These are phyloP conservation scores for Mylabris phalerata DNA, from an alignment of 1,140 invertebrate species.

Conservation along the genomic window DNA sequence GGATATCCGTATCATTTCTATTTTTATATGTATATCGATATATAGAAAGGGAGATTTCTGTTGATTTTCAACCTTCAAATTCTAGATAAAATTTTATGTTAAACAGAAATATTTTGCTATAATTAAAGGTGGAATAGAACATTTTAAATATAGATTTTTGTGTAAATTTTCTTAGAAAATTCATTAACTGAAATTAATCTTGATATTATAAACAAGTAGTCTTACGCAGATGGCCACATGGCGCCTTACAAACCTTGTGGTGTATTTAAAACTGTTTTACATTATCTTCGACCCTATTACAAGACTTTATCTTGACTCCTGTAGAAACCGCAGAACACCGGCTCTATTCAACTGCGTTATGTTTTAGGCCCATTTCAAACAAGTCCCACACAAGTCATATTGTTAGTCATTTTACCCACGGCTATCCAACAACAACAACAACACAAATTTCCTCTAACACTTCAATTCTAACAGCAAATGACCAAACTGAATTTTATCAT, in stretches of 20 bases:
- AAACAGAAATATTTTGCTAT: no score
- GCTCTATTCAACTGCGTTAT: conserved; percentile 8
- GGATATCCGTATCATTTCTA: conserved; percentile 15
- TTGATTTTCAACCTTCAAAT: conserved; percentile 14
- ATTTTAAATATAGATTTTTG: no score
- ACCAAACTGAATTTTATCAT: no score
- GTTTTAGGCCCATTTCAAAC: conserved; percentile 9
- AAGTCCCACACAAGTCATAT: conserved; percentile 12
- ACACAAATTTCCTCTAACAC: no score
- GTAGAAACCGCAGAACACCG: conserved; percentile 10
- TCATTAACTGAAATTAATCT: no score
- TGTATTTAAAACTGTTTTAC: no score
- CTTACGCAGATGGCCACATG: no score
- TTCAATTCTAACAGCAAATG: no score
- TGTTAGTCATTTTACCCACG: conserved; percentile 7
- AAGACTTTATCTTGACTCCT: conserved; percentile 13
- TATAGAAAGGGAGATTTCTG: conserved; percentile 3
- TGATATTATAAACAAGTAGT: no score
- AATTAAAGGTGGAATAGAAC: no score
- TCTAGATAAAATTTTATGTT: background rate
- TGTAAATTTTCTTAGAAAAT: no score
- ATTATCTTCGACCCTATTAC: background rate
- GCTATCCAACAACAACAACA: background rate
- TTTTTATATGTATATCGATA: conserved; percentile 2
- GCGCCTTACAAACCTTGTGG: no score